Percentiles rank a stretch among this genome's conserved stretches.
Conservation (phyloP, 2,113 vertebrate genomes). For the Austrofundulus limnaeus region DNA sequence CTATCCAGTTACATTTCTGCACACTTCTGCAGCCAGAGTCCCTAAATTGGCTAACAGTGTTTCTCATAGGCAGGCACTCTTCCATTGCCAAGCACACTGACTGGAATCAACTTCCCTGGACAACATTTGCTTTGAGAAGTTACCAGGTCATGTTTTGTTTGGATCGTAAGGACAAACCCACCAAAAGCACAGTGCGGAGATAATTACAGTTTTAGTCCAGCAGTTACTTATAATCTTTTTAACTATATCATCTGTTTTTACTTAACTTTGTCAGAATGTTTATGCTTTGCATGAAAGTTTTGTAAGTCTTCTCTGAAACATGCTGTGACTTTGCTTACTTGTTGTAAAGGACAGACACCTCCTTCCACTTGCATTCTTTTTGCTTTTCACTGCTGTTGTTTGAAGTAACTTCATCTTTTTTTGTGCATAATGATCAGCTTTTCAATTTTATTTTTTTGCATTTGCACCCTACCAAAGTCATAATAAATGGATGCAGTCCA, state of each 20-base stretch:
- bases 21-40: not conserved
- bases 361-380: constrained; percentile 1
- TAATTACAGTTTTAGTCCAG: not conserved
- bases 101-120: not conserved
- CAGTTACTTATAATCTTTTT: not conserved
- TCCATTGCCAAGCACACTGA: constrained; percentile 21
- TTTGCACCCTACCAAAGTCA: constrained; percentile 16
- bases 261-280: not conserved
- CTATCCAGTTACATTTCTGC: constrained; percentile 44
- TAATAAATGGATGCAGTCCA: constrained; percentile 37
- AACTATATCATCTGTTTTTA: not conserved
- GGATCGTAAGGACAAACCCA: not conserved
- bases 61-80: constrained; percentile 3
- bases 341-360: not conserved
- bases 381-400: not conserved
- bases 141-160: constrained; percentile 7
- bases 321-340: not conserved
- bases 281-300: not conserved
- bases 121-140: constrained; percentile 10
- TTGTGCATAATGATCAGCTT: constrained; percentile 26
- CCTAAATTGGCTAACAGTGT: constrained; percentile 38
- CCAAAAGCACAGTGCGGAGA: not conserved
- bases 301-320: not conserved
- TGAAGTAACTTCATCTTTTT: constrained; percentile 13
- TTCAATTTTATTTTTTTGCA: constrained; percentile 17